Evolutionary conservation across 2,888 invertebrate genomes (phyloP), one percentile per base, ranked within the genome.

Genomic region (Platycheirus albimanus): DNA sequence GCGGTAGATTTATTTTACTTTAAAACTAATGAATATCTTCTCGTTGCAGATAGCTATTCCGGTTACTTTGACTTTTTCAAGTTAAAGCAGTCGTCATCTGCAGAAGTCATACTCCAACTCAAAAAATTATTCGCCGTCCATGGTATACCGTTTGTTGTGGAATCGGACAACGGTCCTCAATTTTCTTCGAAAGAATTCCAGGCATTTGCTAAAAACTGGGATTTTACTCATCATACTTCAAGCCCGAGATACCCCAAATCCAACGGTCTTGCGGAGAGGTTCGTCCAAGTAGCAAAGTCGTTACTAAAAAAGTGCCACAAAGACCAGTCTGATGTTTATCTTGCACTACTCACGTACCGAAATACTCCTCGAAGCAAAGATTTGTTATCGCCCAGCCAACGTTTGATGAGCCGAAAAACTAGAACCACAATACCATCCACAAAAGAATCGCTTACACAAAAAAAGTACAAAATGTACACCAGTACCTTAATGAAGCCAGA

Each of bases 391-490:
- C n/a, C n/a, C n/a, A n/a, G n/a, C n/a, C n/a, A n/a, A n/a, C n/a
- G n/a, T n/a, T n/a, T n/a, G n/a, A n/a, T n/a, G n/a, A n/a, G n/a
- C n/a, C n/a, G n/a, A n/a, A n/a, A n/a, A n/a, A n/a, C n/a, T n/a
- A n/a, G n/a, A 28, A 72, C 75, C 41, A 63, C 47, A 74, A 45
- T 77, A 10, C 67, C 67, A 72, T 56, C 28, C 38, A 74, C 10
- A n/a, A 67, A 58, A 61, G 28, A 64, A 19, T 49, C 24, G 3
- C 52, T 78, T 30, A 30, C 41, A 58, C 72, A 28, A 66, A 67
- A 81, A 89, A 88, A 83, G 77, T 33, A 72, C 79, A 33, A 43
- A 61, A 52, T 19, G 54, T 67, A 61, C 58, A 58, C 2, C 28
- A 43, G 10, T 43, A 49, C 24, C 70, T 56, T 3, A 15, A 36